Base-by-base conservation (phyloP, 2,113 vertebrate species). In the Brachypodius melanocephalos region DNA sequence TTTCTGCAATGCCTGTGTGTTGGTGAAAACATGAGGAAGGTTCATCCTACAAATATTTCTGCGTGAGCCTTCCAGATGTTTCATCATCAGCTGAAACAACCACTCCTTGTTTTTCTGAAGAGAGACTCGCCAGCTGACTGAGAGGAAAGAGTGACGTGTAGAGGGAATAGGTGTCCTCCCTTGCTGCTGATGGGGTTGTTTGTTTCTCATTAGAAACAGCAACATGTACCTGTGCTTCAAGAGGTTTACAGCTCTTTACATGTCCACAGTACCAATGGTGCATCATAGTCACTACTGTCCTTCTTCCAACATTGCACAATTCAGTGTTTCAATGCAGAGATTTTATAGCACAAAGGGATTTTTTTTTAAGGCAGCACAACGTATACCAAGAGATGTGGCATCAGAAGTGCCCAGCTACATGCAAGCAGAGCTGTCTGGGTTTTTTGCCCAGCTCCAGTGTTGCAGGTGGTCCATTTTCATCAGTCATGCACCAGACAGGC, bases 361-460 rank as follows among this genome's bases (percentile, higher is more conserved):
- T 10, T 48, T 13, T 48, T 66, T 78, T 82, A 89, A 90, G 54
- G 58, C 32, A 80, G 38, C 22, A 51, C 13, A 63, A 52, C 1
- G 1, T 66, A 43, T 8, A 8, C 14, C 26, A 55, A 77, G 34
- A 67, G 32, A 54, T 1, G 2, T 32, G 26, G 16, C 19, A 32
- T 46, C 28, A 49, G 32, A 46, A 69, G 57, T 5, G 0, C 17
- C 24, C 14, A 36, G 46, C 7, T 40, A 17, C 0, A 0, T 45
- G 29, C 4, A 49, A 31, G 32, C 34, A 85, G 58, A 87, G 24
- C 11, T 38, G 31, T 8, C 26, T 61, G 16, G 11, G 71, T 48
- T 45, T 40, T 81, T 75, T 81, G 29, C 21, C 43, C 9, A 26
- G 24, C 28, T 76, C 36, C 34, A 49, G 40, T 21, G 52, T 42